Conservation (phyloP, 37 sponge, comb jelly and placozoan species). For the Halichondria panicea region DNA sequence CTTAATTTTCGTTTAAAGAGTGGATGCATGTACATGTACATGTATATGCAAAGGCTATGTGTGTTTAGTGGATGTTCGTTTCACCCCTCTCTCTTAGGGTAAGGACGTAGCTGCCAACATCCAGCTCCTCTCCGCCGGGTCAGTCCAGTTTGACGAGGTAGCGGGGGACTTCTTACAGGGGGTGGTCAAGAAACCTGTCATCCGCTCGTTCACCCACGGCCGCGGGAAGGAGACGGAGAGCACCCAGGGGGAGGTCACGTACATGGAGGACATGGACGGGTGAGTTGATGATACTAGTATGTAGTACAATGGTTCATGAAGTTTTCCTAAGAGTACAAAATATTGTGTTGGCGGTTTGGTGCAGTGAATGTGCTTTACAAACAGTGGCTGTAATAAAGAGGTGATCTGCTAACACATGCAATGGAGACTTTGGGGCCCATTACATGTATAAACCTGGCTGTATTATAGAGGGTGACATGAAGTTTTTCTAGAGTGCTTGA, state of each 20-base stretch:
- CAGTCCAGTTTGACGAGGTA: slow-evolving; percentile 68
- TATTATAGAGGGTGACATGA: too few species aligned
- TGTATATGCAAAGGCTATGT: too few species aligned
- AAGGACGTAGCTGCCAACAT: slow-evolving; percentile 76
- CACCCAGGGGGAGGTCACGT: slow-evolving; percentile 30
- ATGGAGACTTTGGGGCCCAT: too few species aligned
- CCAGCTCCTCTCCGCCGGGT: slow-evolving; percentile 58
- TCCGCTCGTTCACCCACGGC: slow-evolving; percentile 64
- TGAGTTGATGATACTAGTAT: slow-evolving; percentile 29
- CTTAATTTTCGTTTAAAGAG: too few species aligned
- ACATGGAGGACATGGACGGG: slow-evolving; percentile 47
- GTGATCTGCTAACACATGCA: too few species aligned
- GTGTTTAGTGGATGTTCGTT: too few species aligned
- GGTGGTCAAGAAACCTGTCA: slow-evolving; percentile 48
- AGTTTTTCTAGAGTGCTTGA: too few species aligned
- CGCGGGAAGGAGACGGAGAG: slow-evolving; percentile 49
- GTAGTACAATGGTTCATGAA: slow-evolving; percentile 55
- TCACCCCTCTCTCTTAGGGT: slow-evolving; percentile 20
- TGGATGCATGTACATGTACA: neutral
- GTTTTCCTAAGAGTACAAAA: slow-evolving; percentile 39
- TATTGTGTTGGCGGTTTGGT: too few species aligned
- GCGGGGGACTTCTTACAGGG: slow-evolving; percentile 37
- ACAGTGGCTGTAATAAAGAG: too few species aligned
- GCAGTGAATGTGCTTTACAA: too few species aligned
- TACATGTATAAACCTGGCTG: too few species aligned